Base-by-base conservation (phyloP, 2,113 vertebrate species). In the Dasyurus viverrinus region DNA sequence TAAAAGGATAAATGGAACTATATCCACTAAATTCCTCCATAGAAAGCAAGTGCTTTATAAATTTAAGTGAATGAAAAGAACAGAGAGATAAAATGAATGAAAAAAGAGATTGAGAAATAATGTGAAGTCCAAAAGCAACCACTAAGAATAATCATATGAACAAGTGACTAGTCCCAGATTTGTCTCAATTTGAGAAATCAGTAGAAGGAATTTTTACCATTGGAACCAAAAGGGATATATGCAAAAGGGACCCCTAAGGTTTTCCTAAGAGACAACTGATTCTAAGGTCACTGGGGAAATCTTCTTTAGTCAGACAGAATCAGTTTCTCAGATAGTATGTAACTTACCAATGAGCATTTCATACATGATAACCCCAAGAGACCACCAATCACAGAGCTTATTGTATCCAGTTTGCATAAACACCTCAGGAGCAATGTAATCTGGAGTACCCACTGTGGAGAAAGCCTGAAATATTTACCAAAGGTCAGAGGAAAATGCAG, bases 321-420 rank as follows among this genome's bases (percentile, higher is more conserved):
- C n/a, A 27, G 47, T 22, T 57, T 25, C 9, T 3, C 0, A 60
- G 93, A 1, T 89, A 55, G 92, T 95, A 89, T 0, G 0, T 5
- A 30, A 93, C 99, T 99, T 98, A 99, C 99, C 99, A 0, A 99
- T 99, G 96, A 99, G 94, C 99, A 99, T 99, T 98, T 99, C 99
- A 0, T 99, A 99, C 99, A 99, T 99, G 98, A 99, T 99, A 98
- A 99, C 99, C 1, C 99, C 99, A 3, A 99, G 98, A 2, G 99
- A 99, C 99, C 99, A 99, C 99, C 99, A 99, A 90, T 99, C 99
- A 93, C 99, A 99, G 0, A 99, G 99, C 96, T 99, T 99, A 99
- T 99, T 99, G 99, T 99, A 99, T 0, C 99, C 99, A 0, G 99
- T 99, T 97, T 99, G 99, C 99, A 99, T 99, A 98, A 99, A 99